Evolutionary conservation across 2,888 invertebrate species (phyloP), one percentile per base, ranked within the genome.

Genomic region (Lepidocyrtinus sp.): DNA sequence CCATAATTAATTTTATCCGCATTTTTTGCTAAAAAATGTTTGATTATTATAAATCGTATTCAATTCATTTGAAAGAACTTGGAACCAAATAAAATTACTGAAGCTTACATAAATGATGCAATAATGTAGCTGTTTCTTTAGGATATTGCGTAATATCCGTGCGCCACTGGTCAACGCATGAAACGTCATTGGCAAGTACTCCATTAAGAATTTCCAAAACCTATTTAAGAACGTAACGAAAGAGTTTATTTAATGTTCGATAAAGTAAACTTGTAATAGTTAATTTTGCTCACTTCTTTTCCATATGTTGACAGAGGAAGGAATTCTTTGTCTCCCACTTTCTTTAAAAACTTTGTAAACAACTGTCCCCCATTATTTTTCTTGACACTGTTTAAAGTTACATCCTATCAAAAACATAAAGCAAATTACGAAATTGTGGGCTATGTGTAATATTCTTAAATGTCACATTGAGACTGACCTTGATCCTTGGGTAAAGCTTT

Each of bases 401-500:
- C 70, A 15, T 82, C 78, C 84, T 85, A 50, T 15, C 36, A 55
- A 15, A n/a, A 70, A 17, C 27, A 71, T 27, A 64, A 9, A 36
- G 36, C 36, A 36, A n/a, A n/a, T n/a, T n/a, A n/a, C n/a, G n/a
- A n/a, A n/a, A n/a, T n/a, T n/a, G n/a, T n/a, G n/a, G n/a, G n/a
- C n/a, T 36, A 36, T 9, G 36, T 36, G 12, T 36, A 36, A 12
- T 36, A 9, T 36, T 36, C 12, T 36, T 36, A n/a, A n/a, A n/a
- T n/a, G n/a, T n/a, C 12, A 36, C 12, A 5, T 36, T 12, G 36
- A 17, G 12, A 3, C 27, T 36, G 75, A 85, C 86, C 82, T 83
- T 86, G 21, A 86, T 85, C 1, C 84, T 78, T 7, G 86, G 86
- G 74, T 86, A 86, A 75, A 86, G 85, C 62, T 85, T 86, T 82